These are phyloP conservation scores for Drosophila multiciliata DNA, from an alignment of 2,888 invertebrate species.

Conservation along the genomic window DNA sequence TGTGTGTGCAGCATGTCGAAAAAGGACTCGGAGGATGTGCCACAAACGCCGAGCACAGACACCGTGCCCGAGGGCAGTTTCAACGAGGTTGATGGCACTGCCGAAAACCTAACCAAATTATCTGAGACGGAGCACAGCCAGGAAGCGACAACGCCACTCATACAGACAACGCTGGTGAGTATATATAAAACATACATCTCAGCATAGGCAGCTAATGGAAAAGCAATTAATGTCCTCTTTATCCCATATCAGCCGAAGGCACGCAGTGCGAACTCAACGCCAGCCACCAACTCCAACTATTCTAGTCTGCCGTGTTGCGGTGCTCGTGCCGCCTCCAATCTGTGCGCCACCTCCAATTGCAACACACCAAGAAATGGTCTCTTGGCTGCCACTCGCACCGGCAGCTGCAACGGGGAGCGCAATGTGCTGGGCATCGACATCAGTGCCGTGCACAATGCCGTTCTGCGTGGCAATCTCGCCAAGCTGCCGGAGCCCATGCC, in stretches of 20 bases:
- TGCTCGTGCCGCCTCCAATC: conserved; percentile 65
- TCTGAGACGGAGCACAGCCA: conserved; percentile 65
- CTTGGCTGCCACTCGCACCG: conserved; percentile 61
- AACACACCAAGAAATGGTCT: conserved; percentile 49
- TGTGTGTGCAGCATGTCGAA: conserved; percentile 71
- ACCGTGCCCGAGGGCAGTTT: conserved; percentile 77
- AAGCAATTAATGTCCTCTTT: conserved; percentile 52
- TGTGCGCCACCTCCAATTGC: conserved; percentile 43
- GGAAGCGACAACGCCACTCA: conserved; percentile 67
- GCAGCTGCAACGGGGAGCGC: conserved; percentile 84
- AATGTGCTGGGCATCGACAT: conserved; percentile 85
- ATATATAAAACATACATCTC: conserved; percentile 10
- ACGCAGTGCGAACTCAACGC: conserved; percentile 73
- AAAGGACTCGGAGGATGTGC: conserved; percentile 81
- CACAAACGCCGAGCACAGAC: conserved; percentile 79
- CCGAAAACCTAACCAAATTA: conserved; percentile 71
- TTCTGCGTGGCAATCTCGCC: conserved; percentile 84
- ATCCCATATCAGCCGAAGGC: conserved; percentile 82
- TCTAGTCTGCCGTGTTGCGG: conserved; percentile 85
- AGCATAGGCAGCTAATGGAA: conserved; percentile 35
- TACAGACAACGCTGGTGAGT: conserved; percentile 91
- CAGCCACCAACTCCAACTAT: conserved; percentile 83
- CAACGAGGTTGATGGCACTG: conserved; percentile 75
- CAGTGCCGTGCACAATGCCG: conserved; percentile 85
- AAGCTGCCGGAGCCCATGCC: conserved; percentile 84